Percentiles rank a stretch among this genome's conserved stretches.
Conservation (phyloP, 2,888 invertebrate species). For the Crossocerus cetratus region DNA sequence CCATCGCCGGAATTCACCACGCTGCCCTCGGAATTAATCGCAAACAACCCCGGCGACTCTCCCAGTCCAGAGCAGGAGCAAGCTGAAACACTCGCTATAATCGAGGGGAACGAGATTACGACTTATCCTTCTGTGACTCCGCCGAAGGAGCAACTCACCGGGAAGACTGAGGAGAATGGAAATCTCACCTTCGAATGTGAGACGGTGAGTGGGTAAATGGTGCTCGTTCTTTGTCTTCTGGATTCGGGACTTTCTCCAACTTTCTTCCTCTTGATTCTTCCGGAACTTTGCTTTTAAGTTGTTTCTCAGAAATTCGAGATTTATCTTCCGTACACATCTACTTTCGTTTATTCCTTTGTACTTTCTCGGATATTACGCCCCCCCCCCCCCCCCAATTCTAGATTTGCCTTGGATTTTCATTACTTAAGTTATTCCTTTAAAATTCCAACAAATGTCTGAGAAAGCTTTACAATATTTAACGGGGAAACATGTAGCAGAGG, state of each 20-base stretch:
- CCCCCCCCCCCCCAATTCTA: too few relatives aligned
- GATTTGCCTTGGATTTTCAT: constrained; percentile 23
- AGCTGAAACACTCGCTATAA: constrained; percentile 26
- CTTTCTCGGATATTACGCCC: too few relatives aligned
- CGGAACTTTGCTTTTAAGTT: too few relatives aligned
- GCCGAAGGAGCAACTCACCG: constrained; percentile 12
- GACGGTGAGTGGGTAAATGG: not conserved
- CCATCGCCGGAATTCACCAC: constrained; percentile 50
- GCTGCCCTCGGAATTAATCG: constrained; percentile 39
- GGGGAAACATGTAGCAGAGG: not conserved
- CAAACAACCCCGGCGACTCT: constrained; percentile 21
- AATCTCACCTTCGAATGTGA: constrained; percentile 2
- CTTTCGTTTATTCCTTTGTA: too few relatives aligned
- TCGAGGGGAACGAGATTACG: constrained; percentile 38
- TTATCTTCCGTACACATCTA: too few relatives aligned
- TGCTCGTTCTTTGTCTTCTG: too few relatives aligned
- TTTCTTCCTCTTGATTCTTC: too few relatives aligned
- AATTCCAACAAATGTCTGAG: not conserved
- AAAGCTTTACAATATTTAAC: constrained; percentile 6
- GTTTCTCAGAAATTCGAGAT: too few relatives aligned
- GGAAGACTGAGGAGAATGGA: constrained; percentile 23
- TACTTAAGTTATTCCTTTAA: constrained; percentile 6
- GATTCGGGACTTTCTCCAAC: too few relatives aligned
- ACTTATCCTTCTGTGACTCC: not conserved
- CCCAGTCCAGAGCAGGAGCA: constrained; percentile 7